Percentiles rank a stretch among this genome's conserved stretches.
These are phyloP conservation scores for Nesogale talazaci DNA, from an alignment of 2,113 vertebrate species.

Conservation along the genomic window DNA sequence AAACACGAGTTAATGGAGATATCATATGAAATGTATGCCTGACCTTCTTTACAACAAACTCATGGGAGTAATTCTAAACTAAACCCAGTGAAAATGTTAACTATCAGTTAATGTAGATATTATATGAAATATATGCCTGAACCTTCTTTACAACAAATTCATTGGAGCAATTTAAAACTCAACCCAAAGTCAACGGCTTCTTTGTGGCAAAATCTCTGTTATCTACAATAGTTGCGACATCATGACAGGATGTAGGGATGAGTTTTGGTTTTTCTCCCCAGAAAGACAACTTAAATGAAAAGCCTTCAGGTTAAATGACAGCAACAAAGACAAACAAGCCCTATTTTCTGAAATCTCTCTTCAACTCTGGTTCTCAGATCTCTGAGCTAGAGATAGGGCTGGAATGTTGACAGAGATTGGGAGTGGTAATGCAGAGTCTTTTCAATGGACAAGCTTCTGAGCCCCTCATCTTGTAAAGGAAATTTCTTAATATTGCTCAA, in stretches of 20 bases:
- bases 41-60: too few species aligned
- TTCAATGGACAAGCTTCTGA: constrained; percentile 57
- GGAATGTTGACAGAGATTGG: constrained; percentile 70
- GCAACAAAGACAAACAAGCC: constrained; percentile 46
- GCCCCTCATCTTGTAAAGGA: neutral
- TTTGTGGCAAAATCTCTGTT: constrained; percentile 32
- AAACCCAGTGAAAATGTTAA: neutral
- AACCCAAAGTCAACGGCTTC: constrained; percentile 31
- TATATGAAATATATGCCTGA: constrained; percentile 19
- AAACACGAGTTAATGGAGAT: too few species aligned
- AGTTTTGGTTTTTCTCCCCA: constrained; percentile 48
- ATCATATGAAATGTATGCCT: too few species aligned
- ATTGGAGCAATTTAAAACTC: constrained; percentile 28
- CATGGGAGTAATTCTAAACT: too few species aligned
- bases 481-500: constrained; percentile 45
- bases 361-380: constrained; percentile 63
- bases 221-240: constrained; percentile 31
- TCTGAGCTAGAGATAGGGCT: constrained; percentile 73
- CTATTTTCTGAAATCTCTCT: constrained; percentile 65
- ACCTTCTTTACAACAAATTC: constrained; percentile 19
- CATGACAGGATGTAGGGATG: constrained; percentile 23
- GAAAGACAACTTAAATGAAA: constrained; percentile 71
- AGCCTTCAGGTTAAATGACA: constrained; percentile 58
- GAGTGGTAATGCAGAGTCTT: constrained; percentile 40
- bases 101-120: neutral